These are phyloP conservation scores for Chrysina gloriosa DNA, from an alignment of 2,888 invertebrate genomes.

Conservation along the genomic window DNA sequence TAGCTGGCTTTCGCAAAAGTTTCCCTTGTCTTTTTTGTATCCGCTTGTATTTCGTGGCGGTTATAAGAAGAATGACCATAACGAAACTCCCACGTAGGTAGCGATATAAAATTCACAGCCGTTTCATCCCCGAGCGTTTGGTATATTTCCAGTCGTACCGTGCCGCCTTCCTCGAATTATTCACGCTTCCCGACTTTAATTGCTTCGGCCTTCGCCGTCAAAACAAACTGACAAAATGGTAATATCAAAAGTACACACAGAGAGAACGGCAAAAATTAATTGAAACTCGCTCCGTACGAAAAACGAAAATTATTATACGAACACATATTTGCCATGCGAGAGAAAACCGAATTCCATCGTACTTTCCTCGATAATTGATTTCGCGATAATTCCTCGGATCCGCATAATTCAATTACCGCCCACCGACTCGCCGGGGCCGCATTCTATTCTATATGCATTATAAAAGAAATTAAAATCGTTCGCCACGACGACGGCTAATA, in stretches of 20 bases:
- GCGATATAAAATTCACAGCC: too few relatives aligned
- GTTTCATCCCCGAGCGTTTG: too few relatives aligned
- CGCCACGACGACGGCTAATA: neutral
- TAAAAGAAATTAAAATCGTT: neutral
- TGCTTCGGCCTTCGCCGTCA: neutral
- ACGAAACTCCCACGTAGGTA: too few relatives aligned
- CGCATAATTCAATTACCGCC: neutral
- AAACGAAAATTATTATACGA: neutral
- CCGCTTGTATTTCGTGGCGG: too few relatives aligned
- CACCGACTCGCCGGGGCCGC: neutral
- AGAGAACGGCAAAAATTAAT: too few relatives aligned
- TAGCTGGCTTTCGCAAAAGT: too few relatives aligned
- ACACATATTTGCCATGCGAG: neutral
- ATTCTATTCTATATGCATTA: too few relatives aligned
- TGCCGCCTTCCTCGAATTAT: neutral
- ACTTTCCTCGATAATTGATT: neutral
- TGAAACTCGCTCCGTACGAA: neutral
- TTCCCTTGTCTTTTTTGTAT: too few relatives aligned
- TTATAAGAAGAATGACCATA: too few relatives aligned
- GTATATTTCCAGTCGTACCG: too few relatives aligned
- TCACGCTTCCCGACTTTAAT: neutral
- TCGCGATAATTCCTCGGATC: neutral
- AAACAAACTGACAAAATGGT: neutral
- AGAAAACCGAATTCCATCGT: neutral
- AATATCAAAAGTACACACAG: neutral